Evolutionary conservation across 2,888 invertebrate genomes (phyloP).

Genomic region (Microdon myrmicae): DNA sequence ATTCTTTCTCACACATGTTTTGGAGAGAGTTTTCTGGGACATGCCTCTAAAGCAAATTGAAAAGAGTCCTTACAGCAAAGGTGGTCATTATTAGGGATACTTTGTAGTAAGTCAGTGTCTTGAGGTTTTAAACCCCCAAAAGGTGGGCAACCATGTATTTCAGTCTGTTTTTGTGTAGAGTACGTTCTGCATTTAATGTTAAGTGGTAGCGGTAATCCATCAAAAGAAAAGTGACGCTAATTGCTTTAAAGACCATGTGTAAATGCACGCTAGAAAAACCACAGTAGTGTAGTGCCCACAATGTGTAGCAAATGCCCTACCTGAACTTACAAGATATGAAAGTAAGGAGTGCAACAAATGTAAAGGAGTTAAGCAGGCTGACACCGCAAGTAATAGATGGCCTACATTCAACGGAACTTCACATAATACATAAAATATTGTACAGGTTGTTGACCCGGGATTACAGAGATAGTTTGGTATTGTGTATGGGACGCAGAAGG

Average conservation of each 20-base stretch:
- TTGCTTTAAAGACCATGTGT: slow-evolving; percentile 21
- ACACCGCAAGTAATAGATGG: slow-evolving; percentile 27
- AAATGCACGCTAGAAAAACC: background rate
- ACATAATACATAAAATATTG: too few relatives aligned
- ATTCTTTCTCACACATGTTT: slow-evolving; percentile 14
- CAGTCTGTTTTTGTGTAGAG: slow-evolving; percentile 3
- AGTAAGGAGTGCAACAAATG: slow-evolving; percentile 16
- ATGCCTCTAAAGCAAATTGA: background rate
- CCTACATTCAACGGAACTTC: slow-evolving; percentile 22
- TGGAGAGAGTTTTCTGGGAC: slow-evolving; percentile 1
- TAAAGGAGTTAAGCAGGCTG: slow-evolving; percentile 26
- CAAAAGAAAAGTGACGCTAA: slow-evolving; percentile 24
- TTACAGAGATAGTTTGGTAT: too few relatives aligned
- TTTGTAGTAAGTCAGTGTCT: slow-evolving; percentile 15
- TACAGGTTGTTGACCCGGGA: too few relatives aligned
- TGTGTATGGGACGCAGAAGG: too few relatives aligned
- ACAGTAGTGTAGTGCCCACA: background rate
- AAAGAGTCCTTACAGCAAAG: background rate
- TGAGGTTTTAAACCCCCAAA: slow-evolving; percentile 10
- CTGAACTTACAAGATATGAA: slow-evolving; percentile 19
- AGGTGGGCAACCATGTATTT: slow-evolving; percentile 11
- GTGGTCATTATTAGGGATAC: slow-evolving; percentile 18
- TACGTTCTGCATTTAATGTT: too few relatives aligned
- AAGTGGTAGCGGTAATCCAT: slow-evolving; percentile 12
- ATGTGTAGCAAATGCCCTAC: slow-evolving; percentile 24